Evolutionary conservation across 2,797 vertebrate species (phyloP).

Genomic region (Lepus townsendii): DNA sequence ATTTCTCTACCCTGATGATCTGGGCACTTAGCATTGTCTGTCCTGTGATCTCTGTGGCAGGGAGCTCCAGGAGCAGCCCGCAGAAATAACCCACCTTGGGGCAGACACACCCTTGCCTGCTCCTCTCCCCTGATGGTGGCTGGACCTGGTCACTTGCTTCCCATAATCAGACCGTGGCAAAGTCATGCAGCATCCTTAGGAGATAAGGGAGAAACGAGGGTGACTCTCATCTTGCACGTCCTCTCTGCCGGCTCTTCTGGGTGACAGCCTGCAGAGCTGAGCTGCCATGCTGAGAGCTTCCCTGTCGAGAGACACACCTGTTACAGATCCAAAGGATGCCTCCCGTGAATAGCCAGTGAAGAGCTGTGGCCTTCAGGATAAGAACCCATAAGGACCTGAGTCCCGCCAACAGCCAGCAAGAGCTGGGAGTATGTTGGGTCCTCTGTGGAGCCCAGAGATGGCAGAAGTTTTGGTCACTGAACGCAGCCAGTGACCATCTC

Average conservation of each 20-base stretch:
- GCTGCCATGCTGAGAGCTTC: neutral
- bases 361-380: neutral
- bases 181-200: neutral
- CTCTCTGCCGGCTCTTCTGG: neutral
- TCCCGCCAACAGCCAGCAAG: neutral
- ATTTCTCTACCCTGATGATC: neutral
- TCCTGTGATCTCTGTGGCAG: neutral
- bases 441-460: accelerated
- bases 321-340: no score
- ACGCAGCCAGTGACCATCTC: neutral
- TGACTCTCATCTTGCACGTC: neutral
- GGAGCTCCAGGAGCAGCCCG: neutral
- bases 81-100: neutral
- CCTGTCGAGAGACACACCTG: neutral
- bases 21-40: neutral
- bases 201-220: neutral
- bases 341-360: neutral
- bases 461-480: neutral
- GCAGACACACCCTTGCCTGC: accelerated
- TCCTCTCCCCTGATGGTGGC: neutral
- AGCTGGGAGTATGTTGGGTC: neutral
- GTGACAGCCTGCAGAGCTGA: neutral
- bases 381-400: neutral
- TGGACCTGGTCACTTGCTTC: neutral
- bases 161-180: neutral